Percentiles rank a stretch among this genome's conserved stretches.
Evolutionary conservation across 2,888 invertebrate species (phyloP).

Genomic region (Escarpia spicata): DNA sequence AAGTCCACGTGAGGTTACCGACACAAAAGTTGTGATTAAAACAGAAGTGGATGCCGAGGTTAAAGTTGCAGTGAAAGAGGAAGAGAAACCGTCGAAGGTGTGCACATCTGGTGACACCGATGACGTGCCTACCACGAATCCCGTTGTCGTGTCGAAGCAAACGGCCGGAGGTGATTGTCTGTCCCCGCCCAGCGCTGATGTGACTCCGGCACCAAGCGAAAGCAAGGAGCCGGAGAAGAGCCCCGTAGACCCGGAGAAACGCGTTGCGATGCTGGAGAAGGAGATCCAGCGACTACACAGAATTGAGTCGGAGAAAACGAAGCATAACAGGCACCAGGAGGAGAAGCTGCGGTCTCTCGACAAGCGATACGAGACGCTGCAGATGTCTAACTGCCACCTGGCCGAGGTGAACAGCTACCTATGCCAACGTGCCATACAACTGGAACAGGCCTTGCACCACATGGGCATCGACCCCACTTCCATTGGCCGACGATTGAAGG

Average conservation of each 20-base stretch:
- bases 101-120: background rate
- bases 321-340: background rate
- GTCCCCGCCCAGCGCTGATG: background rate
- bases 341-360: background rate
- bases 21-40: background rate
- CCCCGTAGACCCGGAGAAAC: background rate
- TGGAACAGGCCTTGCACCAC: background rate
- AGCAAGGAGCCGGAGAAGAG: background rate
- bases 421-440: background rate
- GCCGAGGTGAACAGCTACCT: constrained; percentile 7
- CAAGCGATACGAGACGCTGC: constrained; percentile 9
- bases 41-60: background rate
- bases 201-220: background rate
- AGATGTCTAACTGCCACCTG: constrained; percentile 12
- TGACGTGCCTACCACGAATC: background rate
- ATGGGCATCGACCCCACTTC: background rate
- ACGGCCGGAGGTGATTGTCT: background rate
- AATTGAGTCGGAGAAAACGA: background rate
- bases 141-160: background rate
- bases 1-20: background rate
- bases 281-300: background rate
- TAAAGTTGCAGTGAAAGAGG: background rate
- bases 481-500: background rate
- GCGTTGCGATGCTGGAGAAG: background rate
- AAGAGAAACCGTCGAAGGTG: background rate